These are phyloP conservation scores for Trichoplusia ni DNA, from an alignment of 1,140 invertebrate species.

Conservation along the genomic window DNA sequence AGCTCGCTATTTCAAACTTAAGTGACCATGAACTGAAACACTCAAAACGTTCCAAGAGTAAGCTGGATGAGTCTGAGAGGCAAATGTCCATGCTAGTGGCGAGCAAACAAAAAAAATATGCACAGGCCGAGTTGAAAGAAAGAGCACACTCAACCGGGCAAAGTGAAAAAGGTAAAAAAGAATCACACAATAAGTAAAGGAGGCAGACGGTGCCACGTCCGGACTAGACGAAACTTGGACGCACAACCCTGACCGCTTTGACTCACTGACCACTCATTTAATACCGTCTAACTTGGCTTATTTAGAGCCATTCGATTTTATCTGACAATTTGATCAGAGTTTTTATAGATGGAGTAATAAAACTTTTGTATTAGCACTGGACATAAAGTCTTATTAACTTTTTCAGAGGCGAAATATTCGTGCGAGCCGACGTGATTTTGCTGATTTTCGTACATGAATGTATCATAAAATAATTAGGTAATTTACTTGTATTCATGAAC, in stretches of 20 bases:
- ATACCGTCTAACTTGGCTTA: neutral
- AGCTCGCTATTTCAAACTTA: conserved; percentile 27
- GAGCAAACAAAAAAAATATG: conserved; percentile 62
- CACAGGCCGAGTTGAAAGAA: conserved; percentile 68
- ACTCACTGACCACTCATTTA: conserved; percentile 52
- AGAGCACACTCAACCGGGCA: conserved; percentile 66
- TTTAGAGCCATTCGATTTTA: neutral
- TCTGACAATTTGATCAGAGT: conserved; percentile 1
- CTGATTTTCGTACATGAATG: no score
- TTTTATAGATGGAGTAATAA: neutral
- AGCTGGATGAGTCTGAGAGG: conserved; percentile 45
- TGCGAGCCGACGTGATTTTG: no score
- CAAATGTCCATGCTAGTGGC: conserved; percentile 68
- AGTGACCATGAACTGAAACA: conserved; percentile 37
- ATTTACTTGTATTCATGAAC: no score
- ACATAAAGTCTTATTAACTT: neutral
- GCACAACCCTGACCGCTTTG: conserved; percentile 62
- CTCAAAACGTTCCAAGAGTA: conserved; percentile 32
- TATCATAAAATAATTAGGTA: no score
- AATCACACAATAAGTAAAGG: conserved; percentile 66
- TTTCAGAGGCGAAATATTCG: neutral
- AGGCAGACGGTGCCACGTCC: conserved; percentile 58
- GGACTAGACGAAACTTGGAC: conserved; percentile 63
- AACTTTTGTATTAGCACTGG: neutral
- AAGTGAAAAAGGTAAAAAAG: conserved; percentile 66